Evolutionary conservation across 2,888 invertebrate genomes (phyloP), one percentile per base, ranked within the genome.

Genomic region (Zootermopsis nevadensis): DNA sequence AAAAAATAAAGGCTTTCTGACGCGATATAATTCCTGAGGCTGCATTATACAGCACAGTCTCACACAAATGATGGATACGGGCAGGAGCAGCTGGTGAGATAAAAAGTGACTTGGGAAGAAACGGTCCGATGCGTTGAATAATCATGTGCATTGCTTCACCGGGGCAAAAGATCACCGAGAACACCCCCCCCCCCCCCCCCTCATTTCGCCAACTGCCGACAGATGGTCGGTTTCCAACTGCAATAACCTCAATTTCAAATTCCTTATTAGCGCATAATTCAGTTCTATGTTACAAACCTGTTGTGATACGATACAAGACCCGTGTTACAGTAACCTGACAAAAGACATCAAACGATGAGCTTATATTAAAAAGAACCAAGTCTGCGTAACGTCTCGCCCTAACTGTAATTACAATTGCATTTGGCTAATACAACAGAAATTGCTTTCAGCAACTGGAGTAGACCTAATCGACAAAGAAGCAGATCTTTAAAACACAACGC

Each of bases 21-120:
- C 4, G 12, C 31, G 27, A 19, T 19, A 33, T 72, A 33, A 8
- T 72, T 72, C 35, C 33, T 33, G 72, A 72, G 6, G 19, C 31
- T 22, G 33, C 33, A 72, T 72, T 33, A 72, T 72, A 72, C 72
- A 72, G 22, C 27, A 27, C 19, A 31, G 69, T 69, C 27, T 69
- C 69, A 69, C 10, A 33, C 33, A 35, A 72, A 31, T 31, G 67
- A 72, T 33, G 72, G 72, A 72, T 33, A 72, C 8, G 6, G 33
- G 2, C 15, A 72, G 27, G 67, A 27, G 67, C 67, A 67, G 67
- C 15, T 67, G 27, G 66, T 27, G 6, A 19, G 53, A 10, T 53
- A 53, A 53, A 15, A 53, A 38, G 38, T 38, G 38, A 38, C 38
- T 38, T 8, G 15, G 7, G 60, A 60, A n/a, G 60, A 27, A 67